Percentiles rank a stretch among this genome's conserved stretches.
Evolutionary conservation across 2,888 invertebrate species (phyloP).

Genomic region (Anoplius nigerrimus): DNA sequence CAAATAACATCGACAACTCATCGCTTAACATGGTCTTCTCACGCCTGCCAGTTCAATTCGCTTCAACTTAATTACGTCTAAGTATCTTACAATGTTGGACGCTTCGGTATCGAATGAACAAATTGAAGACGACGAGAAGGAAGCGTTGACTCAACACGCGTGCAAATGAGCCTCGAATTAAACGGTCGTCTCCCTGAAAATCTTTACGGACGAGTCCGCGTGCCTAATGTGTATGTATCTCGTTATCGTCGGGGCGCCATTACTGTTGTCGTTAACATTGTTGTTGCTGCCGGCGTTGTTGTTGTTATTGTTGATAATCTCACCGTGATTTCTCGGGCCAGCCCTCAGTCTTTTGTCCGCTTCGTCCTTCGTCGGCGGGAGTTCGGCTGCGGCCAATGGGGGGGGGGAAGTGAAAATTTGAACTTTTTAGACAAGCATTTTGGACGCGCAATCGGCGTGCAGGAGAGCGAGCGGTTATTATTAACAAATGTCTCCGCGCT

Average conservation of each 20-base stretch:
- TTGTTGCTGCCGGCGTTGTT: constrained; percentile 16
- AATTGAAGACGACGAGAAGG: no score
- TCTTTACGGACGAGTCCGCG: constrained; percentile 73
- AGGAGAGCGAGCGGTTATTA: constrained; percentile 37
- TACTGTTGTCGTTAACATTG: constrained; percentile 52
- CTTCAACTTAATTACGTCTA: no score
- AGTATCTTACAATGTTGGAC: no score
- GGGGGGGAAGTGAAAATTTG: no score
- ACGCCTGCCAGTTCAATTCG: no score
- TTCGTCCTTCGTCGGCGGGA: constrained; percentile 29
- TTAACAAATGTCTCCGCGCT: constrained; percentile 4
- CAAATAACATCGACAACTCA: no score
- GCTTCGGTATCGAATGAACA: no score
- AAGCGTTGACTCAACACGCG: no score
- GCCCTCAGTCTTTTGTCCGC: constrained; percentile 39
- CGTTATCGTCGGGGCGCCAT: constrained; percentile 70
- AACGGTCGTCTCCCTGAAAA: constrained; percentile 75
- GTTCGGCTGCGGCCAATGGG: constrained; percentile 43
- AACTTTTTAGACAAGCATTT: no score
- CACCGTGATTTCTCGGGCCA: constrained; percentile 36
- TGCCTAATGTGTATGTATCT: constrained; percentile 75
- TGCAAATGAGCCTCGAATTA: no score
- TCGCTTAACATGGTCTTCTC: no score
- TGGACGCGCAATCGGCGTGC: constrained; percentile 13
- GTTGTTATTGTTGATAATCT: constrained; percentile 49